These are phyloP conservation scores for Ceriagrion tenellum DNA, from an alignment of 2,888 invertebrate genomes.

Conservation along the genomic window DNA sequence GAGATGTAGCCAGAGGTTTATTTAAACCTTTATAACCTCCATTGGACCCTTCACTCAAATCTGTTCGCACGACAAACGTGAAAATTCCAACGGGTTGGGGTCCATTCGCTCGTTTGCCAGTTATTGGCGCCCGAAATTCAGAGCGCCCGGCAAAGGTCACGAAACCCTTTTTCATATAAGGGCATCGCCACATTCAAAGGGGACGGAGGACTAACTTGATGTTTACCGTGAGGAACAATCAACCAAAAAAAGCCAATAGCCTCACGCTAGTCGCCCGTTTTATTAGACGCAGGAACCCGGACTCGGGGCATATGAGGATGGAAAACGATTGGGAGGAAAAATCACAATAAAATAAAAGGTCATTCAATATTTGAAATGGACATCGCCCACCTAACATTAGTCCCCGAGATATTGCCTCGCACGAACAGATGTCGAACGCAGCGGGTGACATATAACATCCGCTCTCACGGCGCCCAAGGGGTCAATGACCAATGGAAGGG, in stretches of 20 bases:
- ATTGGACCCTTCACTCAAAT: neutral
- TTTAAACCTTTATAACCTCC: neutral
- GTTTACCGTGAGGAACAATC: neutral
- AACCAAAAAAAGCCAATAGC: neutral
- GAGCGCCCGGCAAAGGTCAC: neutral
- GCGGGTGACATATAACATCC: neutral
- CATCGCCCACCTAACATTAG: neutral
- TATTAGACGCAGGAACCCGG: neutral
- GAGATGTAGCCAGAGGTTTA: no score
- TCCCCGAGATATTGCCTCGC: neutral
- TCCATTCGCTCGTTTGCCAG: neutral
- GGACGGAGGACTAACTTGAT: neutral
- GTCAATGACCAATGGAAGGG: neutral
- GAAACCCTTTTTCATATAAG: neutral
- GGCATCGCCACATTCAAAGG: neutral
- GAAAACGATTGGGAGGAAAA: neutral
- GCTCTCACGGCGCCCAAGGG: neutral
- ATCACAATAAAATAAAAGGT: neutral
- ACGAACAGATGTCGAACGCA: neutral
- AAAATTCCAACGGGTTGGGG: neutral
- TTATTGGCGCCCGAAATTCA: neutral
- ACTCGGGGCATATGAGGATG: neutral
- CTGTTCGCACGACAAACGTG: neutral
- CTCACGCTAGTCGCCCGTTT: neutral
- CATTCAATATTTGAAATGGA: neutral